Base-by-base conservation (phyloP, 2,888 invertebrate genomes). In the Amphiduros pacificus region DNA sequence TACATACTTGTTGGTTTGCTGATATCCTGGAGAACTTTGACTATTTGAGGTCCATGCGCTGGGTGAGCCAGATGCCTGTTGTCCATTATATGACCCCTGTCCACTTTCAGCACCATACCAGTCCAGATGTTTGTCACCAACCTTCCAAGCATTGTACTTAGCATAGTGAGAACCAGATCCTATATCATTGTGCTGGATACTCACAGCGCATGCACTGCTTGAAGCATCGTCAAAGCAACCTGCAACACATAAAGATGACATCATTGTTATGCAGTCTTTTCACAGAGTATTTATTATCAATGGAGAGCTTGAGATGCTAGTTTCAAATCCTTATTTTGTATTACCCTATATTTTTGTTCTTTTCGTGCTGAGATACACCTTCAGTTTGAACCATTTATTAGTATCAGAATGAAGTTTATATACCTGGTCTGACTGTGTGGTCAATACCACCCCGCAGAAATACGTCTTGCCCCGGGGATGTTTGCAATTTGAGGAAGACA, bases 31-130 rank as follows among this genome's bases (percentile, higher is more conserved):
- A 17, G n/a, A 20, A 22, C 44, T 22, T 17, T 44, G 44, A n/a
- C 22, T n/a, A 22, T 44, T 44, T 24, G 77, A 73, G 0, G 79
- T 76, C 76, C 81, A 82, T 14, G 75, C 77, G 54, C 73, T 70
- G 22, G 75, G 74, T 0, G 77, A 74, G 1, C 78, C 77, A 14
- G 66, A 63, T 0, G 76, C 71, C 40, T 55, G 49, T n/a, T 24
- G 44, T 0, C 75, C 75, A 1, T 71, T 55, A 55, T 69, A 76
- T 0, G 56, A 44, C 0, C 77, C 77, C 62, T 79, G 79, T 1
- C 72, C 44, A 17, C 20, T 20, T 44, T 44, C 44, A 20, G 44
- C 44, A 9, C 44, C 44, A 17, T 44, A 44, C 77, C 78, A 79
- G 64, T 78, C 77, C 32, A 79, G 63, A 55, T 62, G 69, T 51